Percentiles rank a stretch among this genome's conserved stretches.
Evolutionary conservation across 2,113 vertebrate genomes (phyloP).

Genomic region (Oreotrochilus melanogaster): DNA sequence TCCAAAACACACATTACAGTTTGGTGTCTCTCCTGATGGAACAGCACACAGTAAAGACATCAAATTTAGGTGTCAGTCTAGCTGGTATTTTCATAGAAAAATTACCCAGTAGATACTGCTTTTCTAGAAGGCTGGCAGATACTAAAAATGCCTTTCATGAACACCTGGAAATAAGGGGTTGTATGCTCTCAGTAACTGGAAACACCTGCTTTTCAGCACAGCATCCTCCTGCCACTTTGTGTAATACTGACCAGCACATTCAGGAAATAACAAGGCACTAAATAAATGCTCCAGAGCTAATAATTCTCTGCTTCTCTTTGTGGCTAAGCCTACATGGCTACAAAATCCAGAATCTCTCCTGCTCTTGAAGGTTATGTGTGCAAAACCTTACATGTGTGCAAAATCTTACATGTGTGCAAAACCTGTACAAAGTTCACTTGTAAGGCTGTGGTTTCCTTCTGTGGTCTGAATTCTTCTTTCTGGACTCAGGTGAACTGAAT

Average conservation of each 20-base stretch:
- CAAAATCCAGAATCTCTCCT: neutral
- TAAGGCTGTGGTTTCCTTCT: neutral
- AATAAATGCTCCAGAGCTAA: neutral
- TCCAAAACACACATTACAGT: neutral
- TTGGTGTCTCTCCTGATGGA: neutral
- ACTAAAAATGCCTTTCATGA: neutral
- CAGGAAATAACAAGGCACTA: neutral
- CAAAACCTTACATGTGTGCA: too few species aligned
- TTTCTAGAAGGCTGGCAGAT: neutral
- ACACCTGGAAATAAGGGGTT: neutral
- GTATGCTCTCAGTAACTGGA: neutral
- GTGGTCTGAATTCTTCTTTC: neutral
- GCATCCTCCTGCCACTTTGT: neutral
- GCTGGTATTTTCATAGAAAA: neutral
- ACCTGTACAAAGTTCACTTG: neutral
- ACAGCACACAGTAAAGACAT: neutral
- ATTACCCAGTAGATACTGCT: neutral
- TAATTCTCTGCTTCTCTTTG: neutral
- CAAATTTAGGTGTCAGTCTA: neutral
- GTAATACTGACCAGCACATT: neutral
- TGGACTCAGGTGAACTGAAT: neutral
- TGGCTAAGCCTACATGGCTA: neutral
- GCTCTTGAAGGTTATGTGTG: neutral
- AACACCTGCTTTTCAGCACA: neutral
- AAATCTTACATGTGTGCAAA: neutral